These are phyloP conservation scores for Liasis olivaceus DNA, from an alignment of 2,797 vertebrate species.

Conservation along the genomic window DNA sequence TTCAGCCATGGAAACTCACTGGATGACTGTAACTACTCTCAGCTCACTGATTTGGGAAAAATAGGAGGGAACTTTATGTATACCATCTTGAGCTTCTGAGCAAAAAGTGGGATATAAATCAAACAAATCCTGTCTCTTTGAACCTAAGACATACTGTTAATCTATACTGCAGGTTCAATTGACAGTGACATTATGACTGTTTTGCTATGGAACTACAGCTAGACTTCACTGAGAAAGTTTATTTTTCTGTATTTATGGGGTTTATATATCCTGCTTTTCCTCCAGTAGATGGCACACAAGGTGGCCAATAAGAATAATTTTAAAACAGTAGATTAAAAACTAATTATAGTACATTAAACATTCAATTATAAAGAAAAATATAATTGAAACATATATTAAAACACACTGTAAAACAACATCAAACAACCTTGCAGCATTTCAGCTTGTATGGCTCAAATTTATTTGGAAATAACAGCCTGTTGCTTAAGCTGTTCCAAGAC, in stretches of 20 bases:
- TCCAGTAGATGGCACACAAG: background rate
- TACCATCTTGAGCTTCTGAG: background rate
- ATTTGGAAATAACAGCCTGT: background rate
- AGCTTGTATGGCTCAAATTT: background rate
- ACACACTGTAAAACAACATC: background rate
- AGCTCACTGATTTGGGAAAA: background rate
- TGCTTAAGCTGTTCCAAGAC: background rate
- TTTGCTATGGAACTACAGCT: background rate
- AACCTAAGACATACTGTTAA: background rate
- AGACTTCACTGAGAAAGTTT: background rate
- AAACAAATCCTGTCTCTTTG: background rate
- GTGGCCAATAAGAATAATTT: background rate
- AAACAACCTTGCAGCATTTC: background rate
- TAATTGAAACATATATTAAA: background rate
- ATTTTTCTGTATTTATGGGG: background rate
- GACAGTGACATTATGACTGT: background rate
- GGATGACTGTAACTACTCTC: background rate
- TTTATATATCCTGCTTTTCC: background rate
- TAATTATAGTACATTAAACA: background rate
- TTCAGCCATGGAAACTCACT: background rate
- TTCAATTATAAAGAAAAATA: background rate
- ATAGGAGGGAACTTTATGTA: background rate
- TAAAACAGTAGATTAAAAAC: background rate
- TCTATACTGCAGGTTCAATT: background rate
- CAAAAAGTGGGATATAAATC: background rate